phyloP scores from a whole-genome alignment of 2,113 vertebrate species.

The Ailuropoda melanoleuca region DNA sequence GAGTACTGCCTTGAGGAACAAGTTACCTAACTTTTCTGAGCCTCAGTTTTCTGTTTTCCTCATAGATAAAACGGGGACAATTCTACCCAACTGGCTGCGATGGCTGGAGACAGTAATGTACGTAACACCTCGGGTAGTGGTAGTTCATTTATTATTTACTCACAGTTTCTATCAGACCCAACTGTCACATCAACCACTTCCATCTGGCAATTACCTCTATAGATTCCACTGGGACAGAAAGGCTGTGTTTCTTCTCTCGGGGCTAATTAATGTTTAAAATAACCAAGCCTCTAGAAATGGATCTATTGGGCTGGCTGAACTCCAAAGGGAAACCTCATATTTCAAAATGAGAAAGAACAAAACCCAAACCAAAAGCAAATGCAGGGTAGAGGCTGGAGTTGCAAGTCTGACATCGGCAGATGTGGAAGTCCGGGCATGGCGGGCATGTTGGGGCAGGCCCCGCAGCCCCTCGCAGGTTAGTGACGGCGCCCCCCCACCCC shows the following conservation, averaged over 20 bases:
- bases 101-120: background rate
- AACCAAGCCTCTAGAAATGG: background rate
- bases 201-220: background rate
- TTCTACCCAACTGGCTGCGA: background rate
- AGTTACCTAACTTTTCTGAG: background rate
- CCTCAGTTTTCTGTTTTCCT: background rate
- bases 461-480: background rate
- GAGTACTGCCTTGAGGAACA: background rate
- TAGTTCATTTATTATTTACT: background rate
- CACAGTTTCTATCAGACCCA: too few relatives aligned
- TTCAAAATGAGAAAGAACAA: background rate
- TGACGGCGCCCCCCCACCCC: accelerated
- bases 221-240: background rate
- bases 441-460: accelerated
- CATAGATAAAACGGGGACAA: background rate
- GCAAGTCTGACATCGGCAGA: too few relatives aligned
- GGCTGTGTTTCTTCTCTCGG: background rate
- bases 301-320: background rate
- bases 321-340: background rate
- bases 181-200: background rate
- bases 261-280: background rate
- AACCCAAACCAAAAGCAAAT: background rate
- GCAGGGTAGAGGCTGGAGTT: too few relatives aligned
- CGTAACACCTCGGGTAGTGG: accelerated
- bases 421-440: background rate